Evolutionary conservation across 1,140 invertebrate species (phyloP).

Genomic region (Drosophila asahinai): DNA sequence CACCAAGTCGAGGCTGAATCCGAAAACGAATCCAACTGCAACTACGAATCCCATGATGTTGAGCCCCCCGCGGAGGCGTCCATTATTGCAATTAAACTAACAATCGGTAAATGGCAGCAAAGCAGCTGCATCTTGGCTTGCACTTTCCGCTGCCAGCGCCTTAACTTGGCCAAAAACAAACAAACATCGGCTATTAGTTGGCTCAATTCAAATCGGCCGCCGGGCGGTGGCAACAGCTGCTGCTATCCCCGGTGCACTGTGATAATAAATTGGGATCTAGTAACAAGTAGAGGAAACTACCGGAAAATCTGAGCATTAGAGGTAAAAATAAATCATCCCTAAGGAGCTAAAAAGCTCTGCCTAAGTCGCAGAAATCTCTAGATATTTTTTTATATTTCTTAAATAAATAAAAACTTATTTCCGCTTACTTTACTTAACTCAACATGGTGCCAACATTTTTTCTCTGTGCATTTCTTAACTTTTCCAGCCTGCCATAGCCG

Average conservation of each 20-base stretch:
- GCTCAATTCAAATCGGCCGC: constrained; percentile 57
- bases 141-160: constrained; percentile 61
- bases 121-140: constrained; percentile 67
- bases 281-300: not conserved
- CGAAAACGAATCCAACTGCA: constrained; percentile 7
- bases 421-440: too few relatives aligned
- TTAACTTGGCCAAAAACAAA: constrained; percentile 68
- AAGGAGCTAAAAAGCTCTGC: too few relatives aligned
- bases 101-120: constrained; percentile 66
- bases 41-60: constrained; percentile 19
- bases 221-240: constrained; percentile 54
- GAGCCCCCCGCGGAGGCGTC: constrained; percentile 27
- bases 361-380: too few relatives aligned
- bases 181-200: constrained; percentile 72
- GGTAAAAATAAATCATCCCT: too few relatives aligned
- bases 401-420: too few relatives aligned
- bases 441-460: not conserved
- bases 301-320: too few relatives aligned
- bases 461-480: constrained; percentile 20
- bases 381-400: not conserved
- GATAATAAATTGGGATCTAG: not conserved
- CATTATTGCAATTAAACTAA: constrained; percentile 64
- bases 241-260: constrained; percentile 2
- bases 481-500: constrained; percentile 15
- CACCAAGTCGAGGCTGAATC: constrained; percentile 4